phyloP scores from a whole-genome alignment of 2,888 invertebrate genomes.

The Ennomos fuscantarius region DNA sequence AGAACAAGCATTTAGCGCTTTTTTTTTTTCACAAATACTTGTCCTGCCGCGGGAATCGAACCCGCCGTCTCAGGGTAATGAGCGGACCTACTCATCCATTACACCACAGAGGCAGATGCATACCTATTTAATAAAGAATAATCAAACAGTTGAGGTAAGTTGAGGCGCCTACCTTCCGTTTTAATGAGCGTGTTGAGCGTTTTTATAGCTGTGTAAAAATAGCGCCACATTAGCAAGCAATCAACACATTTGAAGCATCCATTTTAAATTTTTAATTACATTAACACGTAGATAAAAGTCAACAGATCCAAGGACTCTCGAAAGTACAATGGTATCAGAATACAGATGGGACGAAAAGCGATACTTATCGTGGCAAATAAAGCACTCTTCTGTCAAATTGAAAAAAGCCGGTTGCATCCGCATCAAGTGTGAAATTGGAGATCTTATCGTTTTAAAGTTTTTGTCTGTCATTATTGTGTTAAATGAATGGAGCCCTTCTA shows the following conservation, averaged over 20 bases:
- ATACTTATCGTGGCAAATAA: slow-evolving; percentile 70
- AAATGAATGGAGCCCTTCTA: slow-evolving; percentile 10
- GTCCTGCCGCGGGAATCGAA: too few species aligned
- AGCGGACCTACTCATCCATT: too few species aligned
- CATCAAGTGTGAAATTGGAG: slow-evolving; percentile 77
- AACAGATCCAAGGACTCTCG: slow-evolving; percentile 56
- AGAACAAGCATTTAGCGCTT: too few species aligned
- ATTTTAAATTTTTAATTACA: slow-evolving; percentile 41
- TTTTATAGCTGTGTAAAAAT: too few species aligned
- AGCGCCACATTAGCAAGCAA: too few species aligned
- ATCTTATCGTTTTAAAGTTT: slow-evolving; percentile 64
- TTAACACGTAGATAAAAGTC: slow-evolving; percentile 55
- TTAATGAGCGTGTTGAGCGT: too few species aligned
- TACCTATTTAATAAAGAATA: too few species aligned
- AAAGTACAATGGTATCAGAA: slow-evolving; percentile 63
- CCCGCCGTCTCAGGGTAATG: too few species aligned
- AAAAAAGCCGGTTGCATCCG: slow-evolving; percentile 51
- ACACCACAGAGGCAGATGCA: too few species aligned
- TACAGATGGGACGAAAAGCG: slow-evolving; percentile 51
- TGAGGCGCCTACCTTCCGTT: too few species aligned
- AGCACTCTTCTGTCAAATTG: slow-evolving; percentile 65
- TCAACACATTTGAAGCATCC: not conserved
- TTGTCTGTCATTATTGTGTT: slow-evolving; percentile 55
- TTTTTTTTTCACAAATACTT: too few species aligned
- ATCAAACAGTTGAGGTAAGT: too few species aligned